Conservation (phyloP, 2,113 vertebrate species). For the Circaetus gallicus region DNA sequence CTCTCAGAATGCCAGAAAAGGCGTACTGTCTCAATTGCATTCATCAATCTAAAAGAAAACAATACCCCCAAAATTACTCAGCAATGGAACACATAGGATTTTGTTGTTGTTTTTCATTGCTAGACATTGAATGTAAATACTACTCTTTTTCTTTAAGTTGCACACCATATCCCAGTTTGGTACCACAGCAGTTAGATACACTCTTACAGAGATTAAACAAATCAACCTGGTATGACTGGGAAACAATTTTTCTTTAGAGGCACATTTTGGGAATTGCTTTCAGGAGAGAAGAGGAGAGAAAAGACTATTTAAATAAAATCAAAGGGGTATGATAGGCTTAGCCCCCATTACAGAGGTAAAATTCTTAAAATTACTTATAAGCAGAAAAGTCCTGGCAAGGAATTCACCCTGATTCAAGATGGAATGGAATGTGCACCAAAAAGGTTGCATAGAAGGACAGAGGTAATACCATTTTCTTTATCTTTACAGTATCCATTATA, state of each 20-base stretch:
- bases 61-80: not conserved
- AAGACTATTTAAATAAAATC: not conserved
- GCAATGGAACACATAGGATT: not conserved
- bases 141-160: not conserved
- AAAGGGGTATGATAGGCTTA: not conserved
- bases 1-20: not conserved
- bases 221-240: not conserved
- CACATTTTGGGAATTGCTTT: not conserved
- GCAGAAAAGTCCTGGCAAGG: not conserved
- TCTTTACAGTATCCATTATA: not conserved
- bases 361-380: not conserved
- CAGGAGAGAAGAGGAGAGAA: not conserved
- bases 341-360: not conserved
- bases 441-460: not conserved
- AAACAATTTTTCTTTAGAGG: not conserved
- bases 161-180: not conserved
- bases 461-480: not conserved
- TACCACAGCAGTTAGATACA: not conserved
- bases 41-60: not conserved
- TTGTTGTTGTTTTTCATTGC: not conserved
- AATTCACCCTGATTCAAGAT: not conserved
- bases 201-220: not conserved
- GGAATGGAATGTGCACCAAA: not conserved
- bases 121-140: not conserved
- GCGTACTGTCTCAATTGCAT: not conserved